Conservation (phyloP, 2,888 invertebrate genomes). For the Saturnia pavonia region DNA sequence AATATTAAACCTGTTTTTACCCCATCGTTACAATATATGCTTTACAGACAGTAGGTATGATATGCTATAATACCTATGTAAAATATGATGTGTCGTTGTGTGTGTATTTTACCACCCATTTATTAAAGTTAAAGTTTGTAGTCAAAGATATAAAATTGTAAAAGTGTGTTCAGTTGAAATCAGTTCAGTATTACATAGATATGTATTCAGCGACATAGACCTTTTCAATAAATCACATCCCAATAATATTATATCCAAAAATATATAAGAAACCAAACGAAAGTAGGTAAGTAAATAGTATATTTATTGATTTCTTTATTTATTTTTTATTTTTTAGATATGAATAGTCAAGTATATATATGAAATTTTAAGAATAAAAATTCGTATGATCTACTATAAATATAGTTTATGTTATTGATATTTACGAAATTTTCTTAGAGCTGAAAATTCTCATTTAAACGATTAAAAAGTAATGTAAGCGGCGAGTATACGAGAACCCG, state of each 20-base stretch:
- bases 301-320: too few relatives aligned
- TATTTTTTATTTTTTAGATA: too few relatives aligned
- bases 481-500: constrained; percentile 24
- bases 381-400: too few relatives aligned
- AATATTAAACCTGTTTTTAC: not conserved
- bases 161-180: not conserved
- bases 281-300: too few relatives aligned
- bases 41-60: not conserved
- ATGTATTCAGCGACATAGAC: too few relatives aligned
- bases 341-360: too few relatives aligned
- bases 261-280: too few relatives aligned
- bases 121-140: too few relatives aligned
- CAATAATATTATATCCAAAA: too few relatives aligned
- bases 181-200: not conserved
- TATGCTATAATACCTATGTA: not conserved
- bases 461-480: constrained; percentile 33
- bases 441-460: not conserved
- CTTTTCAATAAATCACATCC: too few relatives aligned
- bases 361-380: too few relatives aligned
- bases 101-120: not conserved
- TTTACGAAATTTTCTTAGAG: not conserved
- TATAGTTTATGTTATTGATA: too few relatives aligned
- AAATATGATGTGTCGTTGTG: not conserved
- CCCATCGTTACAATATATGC: not conserved
- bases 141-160: not conserved